phyloP scores from a whole-genome alignment of 2,888 invertebrate genomes.

The Cecidostiba fungosa region DNA sequence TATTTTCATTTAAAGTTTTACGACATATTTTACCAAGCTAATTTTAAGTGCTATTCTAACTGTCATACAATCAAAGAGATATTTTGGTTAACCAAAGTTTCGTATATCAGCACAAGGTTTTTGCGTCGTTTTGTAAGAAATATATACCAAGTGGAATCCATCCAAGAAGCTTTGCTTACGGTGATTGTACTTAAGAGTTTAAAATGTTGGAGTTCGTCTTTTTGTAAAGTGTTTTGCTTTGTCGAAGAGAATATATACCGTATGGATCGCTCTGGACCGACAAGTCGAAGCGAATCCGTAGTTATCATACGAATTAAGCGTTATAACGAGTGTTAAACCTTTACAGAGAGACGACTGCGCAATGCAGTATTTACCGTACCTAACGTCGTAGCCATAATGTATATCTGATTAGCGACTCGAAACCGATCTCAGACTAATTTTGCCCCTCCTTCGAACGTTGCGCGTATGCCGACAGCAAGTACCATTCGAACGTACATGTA shows the following conservation, averaged over 20 bases:
- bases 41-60: conserved; percentile 39
- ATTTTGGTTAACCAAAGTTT: conserved; percentile 36
- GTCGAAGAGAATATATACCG: conserved; percentile 6
- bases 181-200: conserved; percentile 77
- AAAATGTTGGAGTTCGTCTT: conserved; percentile 40
- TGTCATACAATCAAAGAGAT: conserved; percentile 33
- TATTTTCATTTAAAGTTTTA: conserved; percentile 41
- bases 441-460: background rate
- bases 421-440: conserved; percentile 52
- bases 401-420: conserved; percentile 66
- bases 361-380: conserved; percentile 68
- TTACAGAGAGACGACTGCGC: conserved; percentile 65
- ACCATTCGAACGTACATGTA: background rate
- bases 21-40: conserved; percentile 22
- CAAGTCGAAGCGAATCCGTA: background rate
- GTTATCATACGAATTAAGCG: conserved; percentile 16
- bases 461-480: conserved; percentile 31
- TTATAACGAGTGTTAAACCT: background rate
- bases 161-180: conserved; percentile 78
- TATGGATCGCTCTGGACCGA: background rate
- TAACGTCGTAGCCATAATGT: conserved; percentile 69
- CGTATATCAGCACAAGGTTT: conserved; percentile 62
- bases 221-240: conserved; percentile 25
- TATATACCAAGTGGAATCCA: conserved; percentile 76
- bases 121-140: conserved; percentile 69